Percentiles rank a stretch among this genome's conserved stretches.
Conservation (phyloP, 2,113 vertebrate genomes). For the Dendrocopos noguchii region DNA sequence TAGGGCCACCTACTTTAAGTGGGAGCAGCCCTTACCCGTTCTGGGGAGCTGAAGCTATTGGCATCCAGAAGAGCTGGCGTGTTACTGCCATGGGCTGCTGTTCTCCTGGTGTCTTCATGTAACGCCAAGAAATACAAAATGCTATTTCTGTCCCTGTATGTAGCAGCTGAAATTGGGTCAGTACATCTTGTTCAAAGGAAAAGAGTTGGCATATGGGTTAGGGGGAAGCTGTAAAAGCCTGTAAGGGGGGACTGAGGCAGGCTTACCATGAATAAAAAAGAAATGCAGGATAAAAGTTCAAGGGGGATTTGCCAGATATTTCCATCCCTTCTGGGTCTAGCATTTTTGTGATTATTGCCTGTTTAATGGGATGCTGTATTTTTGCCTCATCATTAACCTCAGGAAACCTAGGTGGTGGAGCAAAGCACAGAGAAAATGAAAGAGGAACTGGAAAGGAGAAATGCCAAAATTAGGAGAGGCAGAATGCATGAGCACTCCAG, state of each 20-base stretch:
- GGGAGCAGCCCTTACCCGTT: background rate
- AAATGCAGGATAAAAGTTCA: background rate
- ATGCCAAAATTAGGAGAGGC: background rate
- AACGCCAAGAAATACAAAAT: background rate
- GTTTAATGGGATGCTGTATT: background rate
- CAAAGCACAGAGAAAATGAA: background rate
- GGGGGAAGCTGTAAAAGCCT: background rate
- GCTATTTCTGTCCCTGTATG: background rate
- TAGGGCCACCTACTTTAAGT: background rate
- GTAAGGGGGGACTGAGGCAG: background rate
- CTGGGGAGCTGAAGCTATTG: background rate
- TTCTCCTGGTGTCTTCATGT: background rate
- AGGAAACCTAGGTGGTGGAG: background rate
- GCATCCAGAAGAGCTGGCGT: accelerated
- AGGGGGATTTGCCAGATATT: background rate
- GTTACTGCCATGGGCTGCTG: accelerated
- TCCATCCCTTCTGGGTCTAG: slow-evolving; percentile 10
- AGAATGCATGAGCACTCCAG: background rate
- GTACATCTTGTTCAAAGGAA: background rate
- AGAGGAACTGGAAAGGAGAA: background rate
- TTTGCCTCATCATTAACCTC: background rate
- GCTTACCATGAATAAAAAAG: background rate
- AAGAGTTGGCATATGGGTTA: background rate
- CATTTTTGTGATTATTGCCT: slow-evolving; percentile 16
- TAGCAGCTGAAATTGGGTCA: background rate